These are phyloP conservation scores for Lacerta bilineata DNA, from an alignment of 2,797 vertebrate genomes.

Conservation along the genomic window DNA sequence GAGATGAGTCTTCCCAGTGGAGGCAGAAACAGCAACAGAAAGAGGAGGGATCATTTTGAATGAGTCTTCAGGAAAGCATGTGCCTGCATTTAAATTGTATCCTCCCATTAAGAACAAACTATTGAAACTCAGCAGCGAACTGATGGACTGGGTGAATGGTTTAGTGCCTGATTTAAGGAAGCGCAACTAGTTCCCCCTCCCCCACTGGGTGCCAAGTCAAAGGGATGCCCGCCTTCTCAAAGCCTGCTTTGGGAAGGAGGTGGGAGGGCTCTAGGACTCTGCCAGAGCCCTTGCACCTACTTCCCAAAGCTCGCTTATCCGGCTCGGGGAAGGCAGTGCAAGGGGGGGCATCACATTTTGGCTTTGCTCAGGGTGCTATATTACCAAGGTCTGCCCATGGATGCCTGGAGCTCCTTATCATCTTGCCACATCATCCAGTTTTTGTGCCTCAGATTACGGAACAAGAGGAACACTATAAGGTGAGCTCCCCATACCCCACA, in stretches of 20 bases:
- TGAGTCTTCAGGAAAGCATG: background rate
- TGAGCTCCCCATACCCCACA: too few species aligned
- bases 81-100: background rate
- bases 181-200: too few species aligned
- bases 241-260: too few species aligned
- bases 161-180: too few species aligned
- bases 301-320: too few species aligned
- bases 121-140: background rate
- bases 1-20: background rate
- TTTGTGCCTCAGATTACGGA: background rate
- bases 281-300: too few species aligned
- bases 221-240: too few species aligned
- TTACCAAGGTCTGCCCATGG: background rate
- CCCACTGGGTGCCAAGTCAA: too few species aligned
- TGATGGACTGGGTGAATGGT: background rate
- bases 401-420: background rate
- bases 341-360: too few species aligned
- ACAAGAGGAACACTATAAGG: background rate
- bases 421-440: background rate
- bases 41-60: background rate
- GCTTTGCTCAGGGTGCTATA: too few species aligned
- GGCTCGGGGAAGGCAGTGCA: too few species aligned
- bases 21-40: background rate
- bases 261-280: too few species aligned
- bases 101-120: background rate